Evolutionary conservation across 1,140 invertebrate species (phyloP).

Genomic region (Thaumetopoea pityocampa): DNA sequence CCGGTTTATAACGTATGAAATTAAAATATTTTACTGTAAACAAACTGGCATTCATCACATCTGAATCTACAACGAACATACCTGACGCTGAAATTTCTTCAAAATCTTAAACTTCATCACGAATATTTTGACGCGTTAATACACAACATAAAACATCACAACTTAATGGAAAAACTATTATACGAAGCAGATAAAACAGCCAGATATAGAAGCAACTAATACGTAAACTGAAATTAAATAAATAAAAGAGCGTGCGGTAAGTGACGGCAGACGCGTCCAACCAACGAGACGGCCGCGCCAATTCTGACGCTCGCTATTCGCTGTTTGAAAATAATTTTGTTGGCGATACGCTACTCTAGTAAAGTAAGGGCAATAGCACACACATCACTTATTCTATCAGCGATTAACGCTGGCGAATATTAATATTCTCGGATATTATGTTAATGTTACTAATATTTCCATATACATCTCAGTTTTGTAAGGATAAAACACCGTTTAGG

Average conservation of each 20-base stretch:
- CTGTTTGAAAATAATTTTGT: slow-evolving; percentile 19
- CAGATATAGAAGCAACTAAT: slow-evolving; percentile 27
- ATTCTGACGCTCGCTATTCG: slow-evolving; percentile 19
- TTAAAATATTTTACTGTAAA: slow-evolving; percentile 9
- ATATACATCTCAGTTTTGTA: no score
- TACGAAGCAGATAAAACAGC: slow-evolving; percentile 21
- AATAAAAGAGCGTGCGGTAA: slow-evolving; percentile 12
- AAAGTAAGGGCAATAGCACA: no score
- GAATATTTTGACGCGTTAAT: slow-evolving; percentile 18
- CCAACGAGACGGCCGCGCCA: slow-evolving; percentile 13
- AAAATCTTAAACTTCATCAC: slow-evolving; percentile 59
- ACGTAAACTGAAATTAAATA: slow-evolving; percentile 20
- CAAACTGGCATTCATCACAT: slow-evolving; percentile 9
- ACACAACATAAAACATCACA: slow-evolving; percentile 22
- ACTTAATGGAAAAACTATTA: slow-evolving; percentile 18
- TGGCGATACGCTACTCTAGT: slow-evolving; percentile 8
- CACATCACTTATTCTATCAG: no score
- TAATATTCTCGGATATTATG: no score
- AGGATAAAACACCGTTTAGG: no score
- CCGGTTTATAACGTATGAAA: slow-evolving; percentile 4
- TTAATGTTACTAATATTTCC: no score
- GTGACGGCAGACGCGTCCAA: slow-evolving; percentile 16
- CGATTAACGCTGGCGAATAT: no score
- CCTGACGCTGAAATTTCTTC: slow-evolving; percentile 47
- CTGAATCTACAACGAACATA: slow-evolving; percentile 30